Evolutionary conservation across 2,797 vertebrate genomes (phyloP).

Genomic region (Petrocephalus sullivani): DNA sequence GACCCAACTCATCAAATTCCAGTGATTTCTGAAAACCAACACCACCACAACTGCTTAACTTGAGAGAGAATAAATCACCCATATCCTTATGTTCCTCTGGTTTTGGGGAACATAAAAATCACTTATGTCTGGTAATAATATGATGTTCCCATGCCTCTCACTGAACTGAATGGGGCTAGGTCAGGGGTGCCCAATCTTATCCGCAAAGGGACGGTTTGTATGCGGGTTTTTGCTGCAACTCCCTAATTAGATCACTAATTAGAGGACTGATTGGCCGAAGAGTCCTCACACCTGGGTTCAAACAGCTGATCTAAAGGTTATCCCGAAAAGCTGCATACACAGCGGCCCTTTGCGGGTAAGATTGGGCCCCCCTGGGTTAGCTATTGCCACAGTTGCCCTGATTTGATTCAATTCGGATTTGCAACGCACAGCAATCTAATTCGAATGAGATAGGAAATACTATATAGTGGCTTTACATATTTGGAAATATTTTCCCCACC

Average conservation of each 20-base stretch:
- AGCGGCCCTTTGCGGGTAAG: too few species aligned
- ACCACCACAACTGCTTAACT: not conserved
- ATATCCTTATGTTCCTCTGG: not conserved
- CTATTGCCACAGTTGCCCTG: not conserved
- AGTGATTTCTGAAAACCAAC: constrained; percentile 73
- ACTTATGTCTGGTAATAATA: not conserved
- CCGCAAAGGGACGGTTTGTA: too few species aligned
- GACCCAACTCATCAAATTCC: constrained; percentile 79
- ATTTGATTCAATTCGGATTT: not conserved
- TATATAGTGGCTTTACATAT: not conserved
- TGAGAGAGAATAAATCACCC: not conserved
- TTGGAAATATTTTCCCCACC: not conserved
- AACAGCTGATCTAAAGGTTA: too few species aligned
- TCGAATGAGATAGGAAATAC: not conserved
- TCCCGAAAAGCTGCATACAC: too few species aligned
- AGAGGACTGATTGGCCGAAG: too few species aligned
- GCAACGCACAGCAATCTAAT: not conserved
- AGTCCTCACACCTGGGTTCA: too few species aligned
- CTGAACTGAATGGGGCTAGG: not conserved
- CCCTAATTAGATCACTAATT: too few species aligned
- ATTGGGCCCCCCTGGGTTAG: too few species aligned
- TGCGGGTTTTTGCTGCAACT: too few species aligned
- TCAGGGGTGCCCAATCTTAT: not conserved
- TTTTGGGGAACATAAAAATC: not conserved
- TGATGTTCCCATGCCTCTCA: not conserved